A percentile compares a stretch with the other conserved stretches of the same genome.
Evolutionary conservation across 2,888 invertebrate species (phyloP).

Genomic region (Hirtodrosophila cameraria): DNA sequence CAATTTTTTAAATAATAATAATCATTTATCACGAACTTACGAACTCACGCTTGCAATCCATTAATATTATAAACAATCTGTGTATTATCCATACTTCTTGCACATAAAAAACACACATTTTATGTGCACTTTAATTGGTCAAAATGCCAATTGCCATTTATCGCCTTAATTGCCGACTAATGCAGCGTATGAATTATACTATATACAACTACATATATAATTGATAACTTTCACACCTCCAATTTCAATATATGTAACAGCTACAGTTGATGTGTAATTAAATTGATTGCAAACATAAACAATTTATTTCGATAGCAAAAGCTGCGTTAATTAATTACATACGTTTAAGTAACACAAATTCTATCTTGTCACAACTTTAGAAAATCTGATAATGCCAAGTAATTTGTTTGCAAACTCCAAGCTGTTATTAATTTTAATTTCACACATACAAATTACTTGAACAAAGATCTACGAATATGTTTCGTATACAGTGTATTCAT

Average conservation of each 20-base stretch:
- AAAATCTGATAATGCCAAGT: not conserved
- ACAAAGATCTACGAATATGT: too few species aligned
- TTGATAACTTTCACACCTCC: slow-evolving; percentile 35
- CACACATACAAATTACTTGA: too few species aligned
- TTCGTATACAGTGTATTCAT: too few species aligned
- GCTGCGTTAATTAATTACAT: slow-evolving; percentile 4
- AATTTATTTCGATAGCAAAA: slow-evolving; percentile 5
- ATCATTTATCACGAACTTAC: slow-evolving; percentile 39
- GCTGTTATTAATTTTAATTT: too few species aligned
- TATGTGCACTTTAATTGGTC: slow-evolving; percentile 60
- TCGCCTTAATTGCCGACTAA: slow-evolving; percentile 23
- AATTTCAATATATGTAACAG: slow-evolving; percentile 2
- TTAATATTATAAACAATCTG: slow-evolving; percentile 53
- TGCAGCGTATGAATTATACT: slow-evolving; percentile 15
- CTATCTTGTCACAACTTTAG: slow-evolving; percentile 13
- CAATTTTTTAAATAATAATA: slow-evolving; percentile 60
- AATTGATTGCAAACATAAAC: slow-evolving; percentile 8
- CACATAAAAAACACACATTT: slow-evolving; percentile 33
- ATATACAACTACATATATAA: slow-evolving; percentile 17
- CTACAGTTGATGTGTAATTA: not conserved
- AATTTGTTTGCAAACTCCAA: too few species aligned
- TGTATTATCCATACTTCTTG: slow-evolving; percentile 32
- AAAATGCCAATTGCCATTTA: slow-evolving; percentile 35
- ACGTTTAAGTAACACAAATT: slow-evolving; percentile 5
- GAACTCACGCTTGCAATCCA: slow-evolving; percentile 16